Evolutionary conservation across 1,140 invertebrate genomes (phyloP), one percentile per base, ranked within the genome.

Genomic region (Pomacea maculata): DNA sequence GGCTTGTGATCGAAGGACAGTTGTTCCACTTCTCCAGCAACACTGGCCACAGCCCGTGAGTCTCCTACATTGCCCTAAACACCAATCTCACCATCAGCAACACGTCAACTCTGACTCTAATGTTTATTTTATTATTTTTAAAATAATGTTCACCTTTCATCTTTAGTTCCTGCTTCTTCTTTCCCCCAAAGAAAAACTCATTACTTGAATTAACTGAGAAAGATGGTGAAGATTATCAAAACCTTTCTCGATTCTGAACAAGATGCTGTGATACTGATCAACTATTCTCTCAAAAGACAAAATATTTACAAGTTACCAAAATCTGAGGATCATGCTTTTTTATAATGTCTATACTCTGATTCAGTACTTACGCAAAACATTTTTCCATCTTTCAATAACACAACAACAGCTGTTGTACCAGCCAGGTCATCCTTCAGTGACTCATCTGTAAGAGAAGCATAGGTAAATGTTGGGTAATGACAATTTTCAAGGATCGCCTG

Each of bases 1-100:
- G 98, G 98, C 91, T 99, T 99, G 91, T 99, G 98, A 90, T 99
- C 98, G 85, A 94, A 93, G 34, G 97, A 98, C 25, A 96, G 88
- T 11, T 93, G 92, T n/a, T 95, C 94, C 19, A 91, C 92, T 64
- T 86, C 82, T 21, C 96, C 96, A 82, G 93, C 92, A 19, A 92
- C 89, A 83, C 90, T 91, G 55, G 95, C 96, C 72, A 99, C 95
- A 14, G 97, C 96, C 80, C 98, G 93, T 6, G 97, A 99, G 91
- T 99, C 98, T 14, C 98, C 98, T 57, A 97, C 97, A 92, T 99
- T 99, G 67, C 96, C 95, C 95, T 95, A 84, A 45, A 84, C 52
- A 25, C 68, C 68, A 0, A 15, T 70, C 19, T 70, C n/a, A 29
- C 68, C n/a, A 70, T 29, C 19, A 70, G n/a, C 14, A 70, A 25